Base-by-base conservation (phyloP, 1,140 invertebrate genomes). In the Microplitis demolitor region DNA sequence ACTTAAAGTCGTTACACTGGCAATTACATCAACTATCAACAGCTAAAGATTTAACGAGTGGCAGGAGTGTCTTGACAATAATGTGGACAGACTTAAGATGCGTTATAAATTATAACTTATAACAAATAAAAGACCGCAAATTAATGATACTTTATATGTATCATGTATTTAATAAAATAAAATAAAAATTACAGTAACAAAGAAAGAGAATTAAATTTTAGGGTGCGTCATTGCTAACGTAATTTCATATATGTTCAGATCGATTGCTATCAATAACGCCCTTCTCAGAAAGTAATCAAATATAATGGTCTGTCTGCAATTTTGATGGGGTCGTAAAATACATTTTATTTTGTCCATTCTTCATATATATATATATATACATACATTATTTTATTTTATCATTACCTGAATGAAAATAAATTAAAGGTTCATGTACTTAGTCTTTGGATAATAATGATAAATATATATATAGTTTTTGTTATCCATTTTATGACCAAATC, bases 231-330 rank as follows among this genome's bases (percentile, higher is more conserved):
- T 60, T 33, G 53, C 31, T 34, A 63, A 72, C 69, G 72, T 76
- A 76, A 74, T 76, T 76, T 76, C 69, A 66, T 68, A 51, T 62
- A 66, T 63, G 72, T 76, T 60, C 69, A 54, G 69, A 74, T 71
- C 72, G 69, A 76, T 74, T 76, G 70, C 69, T 74, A 74, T 76
- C 72, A 76, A 68, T 51, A 24, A 67, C 45, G 69, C 62, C 63
- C 66, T 39, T 24, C 50, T 69, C 61, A 69, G 64, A 76, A 76
- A 69, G 75, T 76, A 76, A 76, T 76, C 75, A 76, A 74, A 64
- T 72, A 63, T 69, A 76, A 76, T 76, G 72, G 74, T 13, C 62
- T 50, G 53, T 69, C 50, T 53, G 50, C 51, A 45, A 62, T 74
- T 72, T 76, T 73, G 69, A 68, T 76, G 54, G 71, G 63, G 63